Base-by-base conservation (phyloP, 2,113 vertebrate genomes). In the Coptodon bakossiorum region DNA sequence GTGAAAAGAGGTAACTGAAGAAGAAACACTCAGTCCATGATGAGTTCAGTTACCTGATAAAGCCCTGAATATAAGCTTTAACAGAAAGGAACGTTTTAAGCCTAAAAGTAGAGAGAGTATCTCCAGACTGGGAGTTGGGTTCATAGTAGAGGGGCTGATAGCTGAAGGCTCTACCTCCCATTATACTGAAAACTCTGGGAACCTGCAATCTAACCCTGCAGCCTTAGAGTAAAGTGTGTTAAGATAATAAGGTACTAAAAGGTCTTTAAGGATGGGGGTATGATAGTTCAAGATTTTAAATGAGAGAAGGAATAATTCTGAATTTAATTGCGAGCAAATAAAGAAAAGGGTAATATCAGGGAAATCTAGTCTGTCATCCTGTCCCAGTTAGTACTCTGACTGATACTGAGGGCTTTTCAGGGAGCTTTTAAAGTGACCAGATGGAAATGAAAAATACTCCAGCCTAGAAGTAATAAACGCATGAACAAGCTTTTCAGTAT, bases 381-480 rank as follows among this genome's bases (percentile, higher is more conserved):
- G 63, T 71, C 63, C 36, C 7, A 14, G 36, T 24, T 71, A 5
- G 19, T 40, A 40, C 63, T 14, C 63, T 22, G 31, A 63, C 34
- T 68, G 61, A 13, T 14, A 2, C 36, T 68, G 7, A 24, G 0
- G 11, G 36, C 1, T 24, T 71, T 43, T 71, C 36, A 24, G 36
- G 36, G 38, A 71, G 66, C 3, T 43, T 59, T 71, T 24, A 43
- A 16, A 71, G 34, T 1, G 0, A 38, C 34, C 61, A 8, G 19
- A 38, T 66, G 34, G 19, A 66, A 63, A 19, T 19, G 8, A 19
- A 66, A 38, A 66, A 66, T 13, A 66, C 34, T 66, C 61, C 61
- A 66, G 27, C 27, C 57, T 34, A 61, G 19, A 66, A 0, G 2
- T 66, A 66, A 66, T 66, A 66, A 66, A 38, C 1, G 0, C 34